phyloP scores from a whole-genome alignment of 2,113 vertebrate genomes.

The Zonotrichia leucophrys region DNA sequence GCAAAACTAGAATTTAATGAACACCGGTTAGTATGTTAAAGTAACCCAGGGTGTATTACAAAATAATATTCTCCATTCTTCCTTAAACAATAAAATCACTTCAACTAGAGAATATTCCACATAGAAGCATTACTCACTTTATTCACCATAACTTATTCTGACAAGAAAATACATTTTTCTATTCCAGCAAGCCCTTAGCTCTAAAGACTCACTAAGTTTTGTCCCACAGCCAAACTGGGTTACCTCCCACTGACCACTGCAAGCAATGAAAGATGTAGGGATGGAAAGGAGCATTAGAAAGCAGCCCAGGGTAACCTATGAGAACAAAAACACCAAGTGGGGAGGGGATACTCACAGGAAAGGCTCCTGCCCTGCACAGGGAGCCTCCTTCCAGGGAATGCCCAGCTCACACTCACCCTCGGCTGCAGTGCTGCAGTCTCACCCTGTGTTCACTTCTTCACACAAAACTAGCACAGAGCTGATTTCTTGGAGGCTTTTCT shows the following conservation, averaged over 20 bases:
- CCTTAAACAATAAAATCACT: background rate
- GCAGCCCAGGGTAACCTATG: background rate
- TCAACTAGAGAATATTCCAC: background rate
- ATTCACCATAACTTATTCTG: background rate
- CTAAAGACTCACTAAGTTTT: background rate
- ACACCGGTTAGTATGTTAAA: background rate
- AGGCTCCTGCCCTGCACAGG: rapidly evolving
- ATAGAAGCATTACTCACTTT: no score
- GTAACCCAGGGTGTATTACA: no score
- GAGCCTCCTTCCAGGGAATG: background rate
- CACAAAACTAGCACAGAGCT: background rate
- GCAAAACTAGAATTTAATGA: no score
- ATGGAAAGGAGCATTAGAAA: background rate
- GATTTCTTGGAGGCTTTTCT: background rate
- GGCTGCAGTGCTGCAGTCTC: background rate
- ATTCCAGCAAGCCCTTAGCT: background rate
- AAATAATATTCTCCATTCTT: background rate
- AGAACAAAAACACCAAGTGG: background rate
- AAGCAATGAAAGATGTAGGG: background rate
- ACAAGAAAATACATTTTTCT: background rate
- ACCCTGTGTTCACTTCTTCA: background rate
- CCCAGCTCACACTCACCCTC: rapidly evolving
- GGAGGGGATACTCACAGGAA: background rate
- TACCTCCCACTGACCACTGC: background rate
- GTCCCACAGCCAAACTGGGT: background rate